Conservation (phyloP, 2,113 vertebrate species). For the Prionailurus viverrinus region DNA sequence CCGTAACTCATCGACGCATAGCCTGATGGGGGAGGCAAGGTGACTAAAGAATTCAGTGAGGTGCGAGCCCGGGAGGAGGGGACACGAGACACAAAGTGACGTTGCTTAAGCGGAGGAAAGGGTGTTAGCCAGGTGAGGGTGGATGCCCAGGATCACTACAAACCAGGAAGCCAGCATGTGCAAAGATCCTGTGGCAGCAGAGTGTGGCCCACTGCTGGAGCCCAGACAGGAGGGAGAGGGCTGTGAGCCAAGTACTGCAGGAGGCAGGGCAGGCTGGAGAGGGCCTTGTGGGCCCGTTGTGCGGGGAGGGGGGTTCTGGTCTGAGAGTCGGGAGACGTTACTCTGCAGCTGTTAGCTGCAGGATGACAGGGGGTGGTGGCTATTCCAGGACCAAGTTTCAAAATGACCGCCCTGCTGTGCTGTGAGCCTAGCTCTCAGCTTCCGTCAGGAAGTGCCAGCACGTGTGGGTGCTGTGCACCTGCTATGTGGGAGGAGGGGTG, state of each 20-base stretch:
- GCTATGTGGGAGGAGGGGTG: not conserved
- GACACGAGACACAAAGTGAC: rapidly evolving
- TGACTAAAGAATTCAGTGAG: rapidly evolving
- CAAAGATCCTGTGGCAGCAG: not conserved
- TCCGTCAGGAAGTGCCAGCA: not conserved
- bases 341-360: rapidly evolving
- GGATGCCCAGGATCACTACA: too few species aligned
- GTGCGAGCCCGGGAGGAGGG: rapidly evolving
- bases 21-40: not conserved
- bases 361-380: not conserved
- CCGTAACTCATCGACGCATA: rapidly evolving
- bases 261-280: not conserved
- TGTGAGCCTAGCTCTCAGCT: not conserved
- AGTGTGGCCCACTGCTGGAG: rapidly evolving
- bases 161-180: not conserved
- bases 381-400: not conserved
- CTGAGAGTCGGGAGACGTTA: rapidly evolving
- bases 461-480: rapidly evolving
- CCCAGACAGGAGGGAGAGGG: not conserved
- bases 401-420: too few species aligned
- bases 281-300: rapidly evolving
- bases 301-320: too few species aligned
- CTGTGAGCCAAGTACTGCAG: rapidly evolving
- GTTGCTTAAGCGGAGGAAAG: rapidly evolving
- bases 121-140: rapidly evolving